phyloP scores from a whole-genome alignment of 2,888 invertebrate genomes.

The Dione juno region DNA sequence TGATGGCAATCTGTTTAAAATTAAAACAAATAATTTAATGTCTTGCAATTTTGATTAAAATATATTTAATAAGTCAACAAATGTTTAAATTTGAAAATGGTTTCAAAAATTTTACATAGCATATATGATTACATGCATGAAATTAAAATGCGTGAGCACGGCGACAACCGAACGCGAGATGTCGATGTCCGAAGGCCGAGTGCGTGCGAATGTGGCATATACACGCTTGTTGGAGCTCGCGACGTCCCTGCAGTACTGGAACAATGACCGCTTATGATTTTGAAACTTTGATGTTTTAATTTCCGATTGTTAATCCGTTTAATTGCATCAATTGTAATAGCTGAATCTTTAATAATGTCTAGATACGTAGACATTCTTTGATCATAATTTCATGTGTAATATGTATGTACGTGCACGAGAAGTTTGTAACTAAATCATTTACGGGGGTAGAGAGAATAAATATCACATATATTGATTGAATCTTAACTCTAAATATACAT shows the following conservation, averaged over 20 bases:
- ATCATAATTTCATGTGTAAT: not conserved
- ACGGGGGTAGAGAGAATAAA: not conserved
- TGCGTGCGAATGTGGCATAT: constrained; percentile 96
- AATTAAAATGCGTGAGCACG: constrained; percentile 92
- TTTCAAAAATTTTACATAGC: not conserved
- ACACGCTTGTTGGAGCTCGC: constrained; percentile 94
- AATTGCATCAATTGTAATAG: constrained; percentile 1
- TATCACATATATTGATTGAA: constrained; percentile 10
- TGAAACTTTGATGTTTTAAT: too few species aligned
- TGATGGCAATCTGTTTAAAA: constrained; percentile 87
- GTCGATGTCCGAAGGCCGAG: constrained; percentile 95
- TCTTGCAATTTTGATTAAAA: not conserved
- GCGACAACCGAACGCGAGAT: constrained; percentile 96
- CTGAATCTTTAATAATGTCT: not conserved
- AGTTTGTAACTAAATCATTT: not conserved
- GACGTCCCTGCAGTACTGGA: constrained; percentile 94
- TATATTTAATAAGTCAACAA: not conserved
- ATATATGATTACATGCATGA: constrained; percentile 89
- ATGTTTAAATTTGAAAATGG: constrained; percentile 6
- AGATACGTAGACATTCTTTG: not conserved
- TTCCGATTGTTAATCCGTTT: not conserved
- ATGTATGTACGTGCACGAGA: not conserved
- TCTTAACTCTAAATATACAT: constrained; percentile 20
- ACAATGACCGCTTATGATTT: constrained; percentile 36
- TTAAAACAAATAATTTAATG: constrained; percentile 5